Base-by-base conservation (phyloP, 2,888 invertebrate genomes). In the Neoscelio sp. region DNA sequence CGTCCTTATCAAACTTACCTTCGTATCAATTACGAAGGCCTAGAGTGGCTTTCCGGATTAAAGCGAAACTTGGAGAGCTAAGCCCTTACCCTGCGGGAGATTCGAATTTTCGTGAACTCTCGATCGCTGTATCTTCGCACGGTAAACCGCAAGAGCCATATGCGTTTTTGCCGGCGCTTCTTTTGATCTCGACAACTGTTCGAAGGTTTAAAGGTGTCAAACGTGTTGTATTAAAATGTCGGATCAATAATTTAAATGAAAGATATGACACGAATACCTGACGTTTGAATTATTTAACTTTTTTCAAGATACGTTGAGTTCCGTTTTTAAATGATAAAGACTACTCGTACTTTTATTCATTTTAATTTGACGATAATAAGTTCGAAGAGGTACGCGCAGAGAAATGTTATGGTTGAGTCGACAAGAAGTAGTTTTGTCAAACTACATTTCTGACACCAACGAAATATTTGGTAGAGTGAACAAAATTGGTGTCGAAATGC, bases 41-140 rank as follows among this genome's bases (percentile, higher is more conserved):
- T 89, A 88, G 78, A 78, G 86, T 84, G 89, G 90, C 90, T 90
- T 90, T 90, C 85, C 86, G 89, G 90, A 89, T 90, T 90, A 90
- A 90, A 90, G 85, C 83, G 86, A 89, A 89, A 90, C 88, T 90
- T 89, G 86, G 86, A 88, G 86, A 84, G 85, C 86, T 89, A 85
- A 87, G 83, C 85, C 83, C 82, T 83, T 80, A 50, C 82, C 78
- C 82, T 82, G 79, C 79, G 80, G 82, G 82, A 82, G 85, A 83
- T 84, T 82, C 81, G 85, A 88, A 87, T 87, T 88, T 87, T 86
- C 84, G 84, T 84, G 82, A 81, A 79, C 81, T 78, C 83, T 73
- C 68, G 76, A 70, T 73, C 50, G 30, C 65, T 46, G 18, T 13
- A 18, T 23, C 42, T 44, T 60, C 12, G 23, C 52, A 40, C 17